Conservation (phyloP, 2,113 vertebrate species). For the Pachycephala philippinensis region DNA sequence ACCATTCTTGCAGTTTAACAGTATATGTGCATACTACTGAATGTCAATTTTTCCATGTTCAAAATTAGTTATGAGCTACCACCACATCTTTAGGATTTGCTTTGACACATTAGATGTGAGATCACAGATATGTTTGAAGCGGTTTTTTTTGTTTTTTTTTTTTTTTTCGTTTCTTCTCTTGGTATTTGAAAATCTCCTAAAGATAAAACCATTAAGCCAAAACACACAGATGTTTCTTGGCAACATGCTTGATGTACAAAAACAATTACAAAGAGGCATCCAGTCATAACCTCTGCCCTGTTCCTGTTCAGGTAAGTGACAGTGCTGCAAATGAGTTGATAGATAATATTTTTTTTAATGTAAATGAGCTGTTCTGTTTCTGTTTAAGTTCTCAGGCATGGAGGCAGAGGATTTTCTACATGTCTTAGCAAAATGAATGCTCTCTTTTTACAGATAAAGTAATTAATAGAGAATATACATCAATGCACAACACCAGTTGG, state of each 20-base stretch:
- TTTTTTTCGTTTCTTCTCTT: not conserved
- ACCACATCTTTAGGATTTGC: not conserved
- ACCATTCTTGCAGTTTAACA: not conserved
- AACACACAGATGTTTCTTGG: not conserved
- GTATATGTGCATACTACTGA: not conserved
- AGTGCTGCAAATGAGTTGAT: not conserved
- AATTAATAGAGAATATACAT: not conserved
- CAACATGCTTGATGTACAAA: not conserved
- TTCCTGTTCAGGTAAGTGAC: not conserved
- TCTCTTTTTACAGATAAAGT: not conserved
- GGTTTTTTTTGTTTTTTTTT: too few species aligned
- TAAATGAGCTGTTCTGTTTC: not conserved
- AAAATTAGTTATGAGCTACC: not conserved
- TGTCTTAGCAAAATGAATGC: not conserved
- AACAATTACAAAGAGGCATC: not conserved
- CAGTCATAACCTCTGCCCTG: not conserved
- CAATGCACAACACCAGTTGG: not conserved
- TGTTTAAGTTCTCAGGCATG: not conserved
- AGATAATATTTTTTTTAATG: not conserved
- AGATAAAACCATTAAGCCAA: not conserved
- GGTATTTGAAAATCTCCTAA: not conserved
- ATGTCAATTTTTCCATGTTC: not conserved
- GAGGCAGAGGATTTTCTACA: not conserved
- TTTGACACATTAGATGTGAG: not conserved
- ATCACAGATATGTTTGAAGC: not conserved